Evolutionary conservation across 1,140 invertebrate genomes (phyloP).

Genomic region (Teleopsis dalmanni): DNA sequence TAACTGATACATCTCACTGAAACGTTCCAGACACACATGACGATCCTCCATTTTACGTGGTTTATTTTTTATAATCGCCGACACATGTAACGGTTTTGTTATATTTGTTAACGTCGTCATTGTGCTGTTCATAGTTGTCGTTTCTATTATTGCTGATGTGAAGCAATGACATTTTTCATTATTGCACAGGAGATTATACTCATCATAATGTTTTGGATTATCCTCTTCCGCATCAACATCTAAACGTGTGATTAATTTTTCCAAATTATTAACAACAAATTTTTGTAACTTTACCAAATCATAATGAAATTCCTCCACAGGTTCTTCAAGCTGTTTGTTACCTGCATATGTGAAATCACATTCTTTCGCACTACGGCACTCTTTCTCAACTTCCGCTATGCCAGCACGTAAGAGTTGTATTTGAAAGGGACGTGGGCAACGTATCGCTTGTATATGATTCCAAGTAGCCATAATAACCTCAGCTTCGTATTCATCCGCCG

Average conservation of each 20-base stretch:
- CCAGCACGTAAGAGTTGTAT: conserved; percentile 20
- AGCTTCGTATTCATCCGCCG: conserved; percentile 22
- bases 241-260: conserved; percentile 26
- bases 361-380: conserved; percentile 26
- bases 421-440: conserved; percentile 28
- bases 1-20: conserved; percentile 25
- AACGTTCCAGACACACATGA: conserved; percentile 30
- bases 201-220: conserved; percentile 22
- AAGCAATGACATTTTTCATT: conserved; percentile 1
- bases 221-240: conserved; percentile 29
- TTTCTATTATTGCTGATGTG: neutral
- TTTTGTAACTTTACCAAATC: conserved; percentile 38
- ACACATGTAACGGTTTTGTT: conserved; percentile 12
- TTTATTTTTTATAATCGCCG: conserved; percentile 28
- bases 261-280: conserved; percentile 22
- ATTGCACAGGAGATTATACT: conserved; percentile 10
- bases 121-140: neutral
- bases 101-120: too few relatives aligned
- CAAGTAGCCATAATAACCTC: conserved; percentile 29
- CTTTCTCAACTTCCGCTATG: conserved; percentile 19
- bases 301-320: conserved; percentile 17
- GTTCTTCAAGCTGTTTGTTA: conserved; percentile 3
- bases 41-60: conserved; percentile 41
- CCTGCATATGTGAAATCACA: conserved; percentile 17
- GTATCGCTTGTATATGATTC: conserved; percentile 17